phyloP scores from a whole-genome alignment of 2,888 invertebrate species.

The Hyposoter dolosus region DNA sequence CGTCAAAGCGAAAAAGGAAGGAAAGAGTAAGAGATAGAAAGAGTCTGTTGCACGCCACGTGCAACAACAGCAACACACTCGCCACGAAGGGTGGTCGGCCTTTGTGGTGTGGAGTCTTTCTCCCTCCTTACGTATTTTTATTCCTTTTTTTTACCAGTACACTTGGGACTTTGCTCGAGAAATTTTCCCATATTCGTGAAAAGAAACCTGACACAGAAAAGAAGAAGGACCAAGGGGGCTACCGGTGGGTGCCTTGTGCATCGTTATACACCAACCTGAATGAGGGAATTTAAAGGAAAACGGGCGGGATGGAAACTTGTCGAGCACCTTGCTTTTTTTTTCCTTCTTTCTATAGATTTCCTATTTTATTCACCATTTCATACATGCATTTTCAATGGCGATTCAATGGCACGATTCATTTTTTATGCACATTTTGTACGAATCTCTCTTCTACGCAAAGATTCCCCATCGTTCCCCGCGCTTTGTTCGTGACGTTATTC shows the following conservation, averaged over 20 bases:
- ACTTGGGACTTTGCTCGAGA: constrained; percentile 60
- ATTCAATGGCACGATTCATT: neutral
- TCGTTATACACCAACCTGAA: neutral
- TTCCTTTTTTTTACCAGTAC: constrained; percentile 50
- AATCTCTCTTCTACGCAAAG: neutral
- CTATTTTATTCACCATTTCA: constrained; percentile 6
- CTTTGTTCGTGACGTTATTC: neutral
- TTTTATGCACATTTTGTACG: neutral
- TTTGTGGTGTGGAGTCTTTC: constrained; percentile 62
- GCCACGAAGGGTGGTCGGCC: constrained; percentile 65
- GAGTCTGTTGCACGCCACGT: constrained; percentile 72
- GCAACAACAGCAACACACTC: constrained; percentile 56
- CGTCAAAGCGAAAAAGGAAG: constrained; percentile 27
- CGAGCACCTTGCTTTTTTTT: constrained; percentile 51
- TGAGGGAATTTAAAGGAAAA: constrained; percentile 17
- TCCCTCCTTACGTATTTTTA: constrained; percentile 18
- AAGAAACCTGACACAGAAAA: constrained; percentile 78
- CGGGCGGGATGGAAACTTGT: constrained; percentile 7
- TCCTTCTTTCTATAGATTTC: neutral
- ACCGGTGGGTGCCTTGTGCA: constrained; percentile 70
- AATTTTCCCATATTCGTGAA: constrained; percentile 81
- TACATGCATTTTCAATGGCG: neutral
- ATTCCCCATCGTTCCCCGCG: neutral
- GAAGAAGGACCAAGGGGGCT: constrained; percentile 66
- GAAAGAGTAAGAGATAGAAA: constrained; percentile 40